Evolutionary conservation across 2,797 vertebrate genomes (phyloP).

Genomic region (Protosalanx chinensis): DNA sequence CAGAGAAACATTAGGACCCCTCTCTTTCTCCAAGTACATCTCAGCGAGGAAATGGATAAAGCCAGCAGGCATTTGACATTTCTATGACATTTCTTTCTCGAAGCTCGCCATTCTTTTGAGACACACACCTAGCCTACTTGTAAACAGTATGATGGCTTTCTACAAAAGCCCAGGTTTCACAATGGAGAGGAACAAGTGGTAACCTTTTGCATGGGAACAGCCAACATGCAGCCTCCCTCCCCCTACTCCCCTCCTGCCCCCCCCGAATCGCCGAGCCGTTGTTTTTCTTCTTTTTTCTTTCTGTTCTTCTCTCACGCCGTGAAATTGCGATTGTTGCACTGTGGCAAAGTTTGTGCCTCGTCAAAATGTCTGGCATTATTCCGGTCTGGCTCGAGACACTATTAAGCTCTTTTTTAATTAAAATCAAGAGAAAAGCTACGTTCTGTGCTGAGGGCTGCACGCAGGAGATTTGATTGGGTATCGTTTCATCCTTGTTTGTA

Average conservation of each 20-base stretch:
- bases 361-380: constrained; percentile 25
- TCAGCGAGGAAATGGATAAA: constrained; percentile 57
- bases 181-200: constrained; percentile 61
- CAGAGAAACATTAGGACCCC: not conserved
- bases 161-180: constrained; percentile 62
- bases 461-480: not conserved
- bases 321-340: constrained; percentile 36
- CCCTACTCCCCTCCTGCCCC: too few relatives aligned
- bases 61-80: constrained; percentile 78
- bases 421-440: constrained; percentile 1
- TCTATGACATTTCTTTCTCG: constrained; percentile 75
- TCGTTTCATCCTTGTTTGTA: constrained; percentile 7
- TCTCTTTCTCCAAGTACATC: constrained; percentile 43
- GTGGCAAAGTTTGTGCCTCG: constrained; percentile 7
- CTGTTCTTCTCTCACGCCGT: constrained; percentile 15
- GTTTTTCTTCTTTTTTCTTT: not conserved
- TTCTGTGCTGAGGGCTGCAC: constrained; percentile 1
- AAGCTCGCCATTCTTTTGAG: constrained; percentile 60
- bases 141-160: constrained; percentile 72
- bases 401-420: constrained; percentile 33
- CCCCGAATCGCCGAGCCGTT: constrained; percentile 37
- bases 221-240: constrained; percentile 53
- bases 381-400: constrained; percentile 12
- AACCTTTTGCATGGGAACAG: constrained; percentile 69
- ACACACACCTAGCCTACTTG: constrained; percentile 66